These are phyloP conservation scores for Trachelus tabidus DNA, from an alignment of 2,888 invertebrate species.

Conservation along the genomic window DNA sequence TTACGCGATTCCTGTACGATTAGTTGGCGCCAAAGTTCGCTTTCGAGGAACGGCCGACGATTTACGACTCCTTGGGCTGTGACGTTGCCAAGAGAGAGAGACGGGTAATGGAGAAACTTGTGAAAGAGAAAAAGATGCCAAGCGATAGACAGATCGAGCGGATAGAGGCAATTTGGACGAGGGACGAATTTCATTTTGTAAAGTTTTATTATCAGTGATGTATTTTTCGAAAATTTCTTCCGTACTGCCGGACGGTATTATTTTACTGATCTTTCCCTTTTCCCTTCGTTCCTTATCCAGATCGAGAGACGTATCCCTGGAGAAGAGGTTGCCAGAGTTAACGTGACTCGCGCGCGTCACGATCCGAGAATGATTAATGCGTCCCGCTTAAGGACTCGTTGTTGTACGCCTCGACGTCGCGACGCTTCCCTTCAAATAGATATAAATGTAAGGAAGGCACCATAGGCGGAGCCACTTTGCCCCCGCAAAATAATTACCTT, in stretches of 20 bases:
- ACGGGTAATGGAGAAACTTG: no score
- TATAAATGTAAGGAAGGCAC: conserved; percentile 42
- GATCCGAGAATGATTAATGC: conserved; percentile 44
- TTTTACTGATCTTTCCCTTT: background rate
- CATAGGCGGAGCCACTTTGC: conserved; percentile 5
- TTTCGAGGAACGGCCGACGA: background rate
- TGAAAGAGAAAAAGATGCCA: background rate
- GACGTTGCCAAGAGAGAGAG: background rate
- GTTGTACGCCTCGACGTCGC: conserved; percentile 24
- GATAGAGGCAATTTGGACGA: background rate
- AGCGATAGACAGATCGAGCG: background rate
- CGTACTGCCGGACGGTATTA: background rate
- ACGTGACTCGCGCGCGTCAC: background rate
- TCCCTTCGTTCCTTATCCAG: background rate
- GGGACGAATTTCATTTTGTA: background rate
- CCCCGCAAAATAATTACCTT: conserved; percentile 40
- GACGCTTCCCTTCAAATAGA: conserved; percentile 40
- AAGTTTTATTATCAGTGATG: background rate
- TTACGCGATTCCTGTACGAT: background rate
- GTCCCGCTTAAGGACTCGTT: conserved; percentile 35
- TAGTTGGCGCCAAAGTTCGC: background rate
- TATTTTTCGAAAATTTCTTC: background rate
- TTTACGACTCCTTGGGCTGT: background rate
- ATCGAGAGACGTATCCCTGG: background rate
- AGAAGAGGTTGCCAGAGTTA: background rate